phyloP scores from a whole-genome alignment of 2,797 vertebrate species.

The Avahi laniger region DNA sequence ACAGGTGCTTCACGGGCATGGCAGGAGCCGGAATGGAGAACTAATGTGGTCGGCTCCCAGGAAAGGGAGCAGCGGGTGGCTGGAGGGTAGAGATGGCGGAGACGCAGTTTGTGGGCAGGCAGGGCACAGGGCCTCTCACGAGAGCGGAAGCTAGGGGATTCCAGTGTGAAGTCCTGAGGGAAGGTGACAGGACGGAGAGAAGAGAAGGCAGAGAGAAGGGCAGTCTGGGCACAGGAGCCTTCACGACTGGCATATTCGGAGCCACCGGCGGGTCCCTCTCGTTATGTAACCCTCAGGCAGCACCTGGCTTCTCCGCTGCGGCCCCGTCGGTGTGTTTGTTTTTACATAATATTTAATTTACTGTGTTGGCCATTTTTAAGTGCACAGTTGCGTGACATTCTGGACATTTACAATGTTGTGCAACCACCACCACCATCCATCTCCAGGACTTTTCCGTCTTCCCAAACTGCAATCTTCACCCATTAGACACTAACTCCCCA shows the following conservation, averaged over 20 bases:
- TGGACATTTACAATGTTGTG: background rate
- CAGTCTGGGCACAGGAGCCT: too few relatives aligned
- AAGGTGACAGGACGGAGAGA: background rate
- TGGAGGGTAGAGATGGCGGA: background rate
- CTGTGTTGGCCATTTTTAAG: background rate
- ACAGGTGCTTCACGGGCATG: rapidly evolving
- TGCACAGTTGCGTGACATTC: background rate
- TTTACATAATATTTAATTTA: background rate
- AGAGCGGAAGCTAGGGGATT: background rate
- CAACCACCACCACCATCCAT: background rate
- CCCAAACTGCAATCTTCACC: background rate
- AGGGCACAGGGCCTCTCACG: background rate
- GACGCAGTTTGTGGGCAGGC: too few relatives aligned
- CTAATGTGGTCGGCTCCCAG: background rate
- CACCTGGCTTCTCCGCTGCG: background rate
- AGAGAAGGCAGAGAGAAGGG: background rate
- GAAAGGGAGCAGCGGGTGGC: background rate
- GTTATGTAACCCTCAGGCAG: background rate
- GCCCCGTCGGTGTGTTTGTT: background rate
- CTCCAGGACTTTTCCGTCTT: background rate
- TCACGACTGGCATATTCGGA: background rate
- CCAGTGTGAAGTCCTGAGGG: too few relatives aligned
- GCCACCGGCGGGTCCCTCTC: background rate
- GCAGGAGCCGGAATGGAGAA: background rate
- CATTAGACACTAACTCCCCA: background rate